These are phyloP conservation scores for Rhizoglyphus robini DNA, from an alignment of 1,140 invertebrate genomes.

Conservation along the genomic window DNA sequence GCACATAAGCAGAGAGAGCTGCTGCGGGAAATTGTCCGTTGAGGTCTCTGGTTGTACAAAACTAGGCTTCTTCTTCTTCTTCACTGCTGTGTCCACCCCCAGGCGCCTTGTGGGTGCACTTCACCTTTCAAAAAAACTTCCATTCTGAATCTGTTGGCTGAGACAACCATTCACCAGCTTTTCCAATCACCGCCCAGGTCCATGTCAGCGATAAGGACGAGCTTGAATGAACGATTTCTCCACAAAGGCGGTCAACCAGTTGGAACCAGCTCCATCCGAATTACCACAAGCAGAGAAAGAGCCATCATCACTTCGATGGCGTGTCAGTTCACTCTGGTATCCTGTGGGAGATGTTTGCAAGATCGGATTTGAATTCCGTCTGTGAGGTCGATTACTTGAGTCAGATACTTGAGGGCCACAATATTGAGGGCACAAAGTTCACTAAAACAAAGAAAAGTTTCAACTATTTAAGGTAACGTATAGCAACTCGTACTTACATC, in stretches of 20 bases:
- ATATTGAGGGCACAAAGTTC: no score
- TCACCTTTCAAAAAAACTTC: slow-evolving; percentile 67
- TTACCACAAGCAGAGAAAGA: no score
- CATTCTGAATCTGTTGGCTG: slow-evolving; percentile 55
- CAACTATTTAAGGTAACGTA: no score
- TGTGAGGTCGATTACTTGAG: slow-evolving; percentile 42
- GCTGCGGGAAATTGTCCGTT: no score
- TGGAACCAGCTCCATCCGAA: slow-evolving; percentile 62
- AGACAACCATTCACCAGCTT: slow-evolving; percentile 65
- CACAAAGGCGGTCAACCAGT: slow-evolving; percentile 94
- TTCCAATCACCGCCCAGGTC: slow-evolving; percentile 52
- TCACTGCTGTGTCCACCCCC: slow-evolving; percentile 35
- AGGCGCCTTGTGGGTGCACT: no score
- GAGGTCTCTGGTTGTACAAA: background rate
- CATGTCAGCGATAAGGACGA: no score
- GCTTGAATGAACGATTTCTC: slow-evolving; percentile 73
- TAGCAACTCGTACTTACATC: no score
- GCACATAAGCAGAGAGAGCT: slow-evolving; percentile 68
- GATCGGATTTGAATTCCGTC: slow-evolving; percentile 49
- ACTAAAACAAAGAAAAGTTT: no score
- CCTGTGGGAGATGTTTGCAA: slow-evolving; percentile 63
- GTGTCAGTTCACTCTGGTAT: slow-evolving; percentile 79
- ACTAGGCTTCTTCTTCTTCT: background rate
- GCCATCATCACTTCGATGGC: no score
- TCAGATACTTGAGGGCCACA: slow-evolving; percentile 62